Base-by-base conservation (phyloP, 1,140 invertebrate genomes). In the Eubasilissa regina region DNA sequence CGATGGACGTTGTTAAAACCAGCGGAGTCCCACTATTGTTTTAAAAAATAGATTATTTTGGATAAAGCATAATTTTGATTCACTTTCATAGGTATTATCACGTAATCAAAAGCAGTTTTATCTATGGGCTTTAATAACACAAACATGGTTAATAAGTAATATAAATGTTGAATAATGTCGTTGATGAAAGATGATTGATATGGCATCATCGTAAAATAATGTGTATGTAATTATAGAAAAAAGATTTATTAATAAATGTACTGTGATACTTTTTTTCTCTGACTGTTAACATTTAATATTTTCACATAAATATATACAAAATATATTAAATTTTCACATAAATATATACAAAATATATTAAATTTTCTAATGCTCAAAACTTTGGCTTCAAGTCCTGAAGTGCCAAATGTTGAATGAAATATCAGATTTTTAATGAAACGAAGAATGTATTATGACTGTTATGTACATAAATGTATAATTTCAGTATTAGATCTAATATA, bases 201-300 rank as follows among this genome's bases (percentile, higher is more conserved):
- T 82, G 81, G 70, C 81, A 82, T 82, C 81, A 80, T 80, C 78
- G 13, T 68, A 77, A 53, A 68, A 55, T 81, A 73, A 73, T 55
- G 60, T 64, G 13, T 44, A 44, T 62, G 47, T 76, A 45, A 43
- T 80, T 25, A 62, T 82, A 68, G 53, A 56, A 77, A 68, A 82
- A 72, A 62, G 53, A 79, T 80, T 72, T 80, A 64, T 80, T 82
- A 82, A 80, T 82, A 82, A 82, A 82, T 82, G 81, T 82, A 82
- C 81, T 82, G 81, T 82, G 81, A 82, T 82, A 82, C 74, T 78
- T 80, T 80, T 68, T 81, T 81, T 79, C 73, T 81, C 73, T 81
- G 80, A 81, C 80, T 81, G 76, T 78, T 81, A 47, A 60, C 73
- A 78, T 73, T 77, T 77, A 64, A 77, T 77, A 80, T 77, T 80